These are phyloP conservation scores for Sphinx pinastri DNA, from an alignment of 2,888 invertebrate species.

Conservation along the genomic window DNA sequence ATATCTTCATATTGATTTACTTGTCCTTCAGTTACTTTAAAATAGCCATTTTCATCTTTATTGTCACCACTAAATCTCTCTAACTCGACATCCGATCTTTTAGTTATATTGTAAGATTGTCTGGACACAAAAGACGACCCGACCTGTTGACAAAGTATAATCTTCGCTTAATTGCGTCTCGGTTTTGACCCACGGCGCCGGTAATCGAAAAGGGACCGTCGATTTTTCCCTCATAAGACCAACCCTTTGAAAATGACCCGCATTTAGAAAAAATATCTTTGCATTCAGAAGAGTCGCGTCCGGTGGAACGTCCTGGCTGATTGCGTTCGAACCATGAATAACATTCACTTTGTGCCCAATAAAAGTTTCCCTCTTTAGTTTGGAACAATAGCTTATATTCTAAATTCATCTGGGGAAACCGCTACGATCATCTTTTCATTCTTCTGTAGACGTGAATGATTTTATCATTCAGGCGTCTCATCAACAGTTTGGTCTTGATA, in stretches of 20 bases:
- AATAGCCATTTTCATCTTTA: not conserved
- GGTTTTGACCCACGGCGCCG: slow-evolving; percentile 66
- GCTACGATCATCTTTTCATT: slow-evolving; percentile 72
- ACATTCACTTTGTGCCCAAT: slow-evolving; percentile 82
- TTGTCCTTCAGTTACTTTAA: not conserved
- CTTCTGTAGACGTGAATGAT: slow-evolving; percentile 46
- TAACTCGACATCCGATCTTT: slow-evolving; percentile 3
- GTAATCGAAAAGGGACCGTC: slow-evolving; percentile 75
- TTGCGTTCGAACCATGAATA: slow-evolving; percentile 76
- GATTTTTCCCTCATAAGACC: slow-evolving; percentile 71
- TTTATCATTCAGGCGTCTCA: not conserved
- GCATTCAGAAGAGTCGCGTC: slow-evolving; percentile 78
- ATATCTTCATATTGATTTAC: not conserved
- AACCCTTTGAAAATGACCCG: slow-evolving; percentile 79
- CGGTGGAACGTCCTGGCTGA: slow-evolving; percentile 68
- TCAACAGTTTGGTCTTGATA: not conserved
- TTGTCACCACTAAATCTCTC: not conserved
- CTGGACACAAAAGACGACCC: slow-evolving; percentile 48
- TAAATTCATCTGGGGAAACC: slow-evolving; percentile 66
- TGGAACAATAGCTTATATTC: slow-evolving; percentile 82
- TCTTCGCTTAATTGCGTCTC: slow-evolving; percentile 74
- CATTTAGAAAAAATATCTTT: slow-evolving; percentile 80
- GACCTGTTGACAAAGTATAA: slow-evolving; percentile 58
- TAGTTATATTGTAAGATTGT: slow-evolving; percentile 35
- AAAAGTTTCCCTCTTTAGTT: slow-evolving; percentile 78